phyloP scores from a whole-genome alignment of 2,888 invertebrate species.

The Meganola albula region DNA sequence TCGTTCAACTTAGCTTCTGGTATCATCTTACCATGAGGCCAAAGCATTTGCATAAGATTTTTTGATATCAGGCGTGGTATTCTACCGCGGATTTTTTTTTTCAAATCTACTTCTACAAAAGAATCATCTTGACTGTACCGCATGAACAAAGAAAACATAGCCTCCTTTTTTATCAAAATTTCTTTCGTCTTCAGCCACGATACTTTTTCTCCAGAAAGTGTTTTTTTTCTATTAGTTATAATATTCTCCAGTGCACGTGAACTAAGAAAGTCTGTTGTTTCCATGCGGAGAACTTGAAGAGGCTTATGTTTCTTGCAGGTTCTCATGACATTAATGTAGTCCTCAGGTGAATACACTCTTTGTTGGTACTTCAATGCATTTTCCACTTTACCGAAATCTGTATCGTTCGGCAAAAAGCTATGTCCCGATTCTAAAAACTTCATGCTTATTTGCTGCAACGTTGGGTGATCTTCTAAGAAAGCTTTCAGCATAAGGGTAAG shows the following conservation, averaged over 20 bases:
- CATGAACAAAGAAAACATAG: conserved; percentile 7
- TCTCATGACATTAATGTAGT: conserved; percentile 14
- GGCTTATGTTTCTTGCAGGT: conserved; percentile 17
- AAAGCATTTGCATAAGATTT: conserved; percentile 5
- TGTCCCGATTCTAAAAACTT: conserved; percentile 11
- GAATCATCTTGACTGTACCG: conserved; percentile 4
- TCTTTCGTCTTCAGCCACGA: conserved; percentile 10
- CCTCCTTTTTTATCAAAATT: conserved; percentile 7
- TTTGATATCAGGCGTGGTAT: conserved; percentile 1
- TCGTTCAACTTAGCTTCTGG: conserved; percentile 9
- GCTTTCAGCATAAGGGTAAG: conserved; percentile 13
- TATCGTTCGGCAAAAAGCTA: conserved; percentile 12
- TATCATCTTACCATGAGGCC: conserved; percentile 10
- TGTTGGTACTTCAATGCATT: conserved; percentile 15
- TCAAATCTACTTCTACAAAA: conserved; percentile 5
- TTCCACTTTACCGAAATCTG: conserved; percentile 15
- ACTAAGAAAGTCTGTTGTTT: conserved; percentile 12
- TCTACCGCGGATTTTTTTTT: conserved; percentile 6
- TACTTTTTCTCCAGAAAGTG: conserved; percentile 9
- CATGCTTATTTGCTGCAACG: conserved; percentile 8
- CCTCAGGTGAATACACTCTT: conserved; percentile 14
- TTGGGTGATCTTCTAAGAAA: conserved; percentile 10
- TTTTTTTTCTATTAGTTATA: conserved; percentile 13
- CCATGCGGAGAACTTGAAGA: conserved; percentile 14
- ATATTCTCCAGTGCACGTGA: conserved; percentile 9